Percentiles rank a stretch among this genome's conserved stretches.
These are phyloP conservation scores for Dicyrtoma fusca DNA, from an alignment of 2,888 invertebrate species.

Conservation along the genomic window DNA sequence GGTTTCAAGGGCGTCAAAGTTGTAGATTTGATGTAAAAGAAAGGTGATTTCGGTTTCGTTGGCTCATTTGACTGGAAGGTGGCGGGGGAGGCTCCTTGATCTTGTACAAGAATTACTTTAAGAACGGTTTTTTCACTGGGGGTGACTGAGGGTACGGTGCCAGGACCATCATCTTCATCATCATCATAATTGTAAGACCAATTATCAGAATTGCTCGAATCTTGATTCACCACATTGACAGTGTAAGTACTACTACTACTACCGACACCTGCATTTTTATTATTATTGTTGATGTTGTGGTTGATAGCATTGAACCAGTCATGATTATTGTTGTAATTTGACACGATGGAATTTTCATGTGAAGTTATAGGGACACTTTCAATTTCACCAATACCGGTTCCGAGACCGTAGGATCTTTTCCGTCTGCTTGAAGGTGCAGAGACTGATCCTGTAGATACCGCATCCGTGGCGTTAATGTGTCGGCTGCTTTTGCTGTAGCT, in stretches of 20 bases:
- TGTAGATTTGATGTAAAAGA: no score
- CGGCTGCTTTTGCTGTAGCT: no score
- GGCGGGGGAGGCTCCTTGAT: neutral
- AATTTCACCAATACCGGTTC: constrained; percentile 18
- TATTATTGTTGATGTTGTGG: neutral
- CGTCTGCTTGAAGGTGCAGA: neutral
- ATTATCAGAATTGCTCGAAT: neutral
- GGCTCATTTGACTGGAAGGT: constrained; percentile 2
- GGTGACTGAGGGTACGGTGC: neutral
- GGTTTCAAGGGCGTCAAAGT: neutral
- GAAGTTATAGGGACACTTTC: constrained; percentile 19
- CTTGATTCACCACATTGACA: no score
- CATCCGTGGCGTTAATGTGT: no score
- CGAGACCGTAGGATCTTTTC: neutral
- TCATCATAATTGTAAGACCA: neutral
- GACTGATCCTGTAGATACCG: no score
- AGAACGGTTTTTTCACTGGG: constrained; percentile 29
- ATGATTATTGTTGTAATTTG: constrained; percentile 13
- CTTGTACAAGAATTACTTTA: constrained; percentile 26
- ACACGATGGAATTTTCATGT: constrained; percentile 20
- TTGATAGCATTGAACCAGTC: neutral
- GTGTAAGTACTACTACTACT: neutral
- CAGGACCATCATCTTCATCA: no score
- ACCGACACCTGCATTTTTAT: neutral
- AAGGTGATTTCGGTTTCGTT: neutral